Evolutionary conservation across 1,140 invertebrate genomes (phyloP), one percentile per base, ranked within the genome.

Genomic region (Manduca sexta): DNA sequence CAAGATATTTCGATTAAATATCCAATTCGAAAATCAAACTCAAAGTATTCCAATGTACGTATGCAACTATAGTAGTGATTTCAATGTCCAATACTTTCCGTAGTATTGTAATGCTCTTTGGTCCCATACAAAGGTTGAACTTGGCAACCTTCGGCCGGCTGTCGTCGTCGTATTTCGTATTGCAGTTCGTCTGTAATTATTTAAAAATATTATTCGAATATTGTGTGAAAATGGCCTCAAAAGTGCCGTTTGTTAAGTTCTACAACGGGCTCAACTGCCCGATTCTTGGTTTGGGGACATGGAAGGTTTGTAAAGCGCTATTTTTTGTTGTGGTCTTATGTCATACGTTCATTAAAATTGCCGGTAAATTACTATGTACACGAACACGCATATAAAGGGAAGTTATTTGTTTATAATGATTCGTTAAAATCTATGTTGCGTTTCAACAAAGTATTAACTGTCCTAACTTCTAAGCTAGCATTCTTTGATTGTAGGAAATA

Each of bases 251-350:
- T 42, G 48, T 69, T 2, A 62, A 65, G 21, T 59, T 73, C 14
- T 31, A 49, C 30, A 69, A 69, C 50, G 64, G 56, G 7, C 53
- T 45, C 16, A 49, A 67, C 12, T 61, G 61, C 16, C 61, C 70
- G 0, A 65, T 72, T 21, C 37, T 73, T 12, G 69, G 69, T 2
- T 38, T 73, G 3, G 69, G 69, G 13, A 73, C 69, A 16, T 73
- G 69, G 69, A 67, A 73, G 57, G 69, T 69, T 52, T 41, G 26
- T 45, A 12, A 2, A 13, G 10, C 30, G n/a, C 0, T 43, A 11
- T 35, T 13, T 31, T 7, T 8, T 30, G 0, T 13, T 14, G 12
- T 29, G 14, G 5, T 11, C 8, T 17, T 8, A 16, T 8, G 38
- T 15, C 14, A 18, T 16, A 3, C 2, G 13, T 11, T 39, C 5